Evolutionary conservation across 2,888 invertebrate genomes (phyloP).

Genomic region (Pandemis cinnamomeana): DNA sequence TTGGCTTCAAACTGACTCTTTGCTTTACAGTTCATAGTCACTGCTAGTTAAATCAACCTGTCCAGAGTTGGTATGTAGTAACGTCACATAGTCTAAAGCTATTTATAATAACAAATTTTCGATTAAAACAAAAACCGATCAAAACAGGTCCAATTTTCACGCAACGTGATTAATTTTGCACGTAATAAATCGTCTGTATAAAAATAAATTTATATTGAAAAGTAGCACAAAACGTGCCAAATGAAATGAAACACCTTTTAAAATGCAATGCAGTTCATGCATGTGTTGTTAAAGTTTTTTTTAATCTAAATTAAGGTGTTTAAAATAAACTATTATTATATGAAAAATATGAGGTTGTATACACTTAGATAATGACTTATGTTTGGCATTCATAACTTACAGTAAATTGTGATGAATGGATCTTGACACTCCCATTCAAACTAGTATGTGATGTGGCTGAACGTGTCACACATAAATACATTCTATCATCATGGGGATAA

Average conservation of each 20-base stretch:
- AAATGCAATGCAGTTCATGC: slow-evolving; percentile 81
- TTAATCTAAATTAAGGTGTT: slow-evolving; percentile 74
- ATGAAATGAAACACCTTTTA: slow-evolving; percentile 67
- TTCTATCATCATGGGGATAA: slow-evolving; percentile 34
- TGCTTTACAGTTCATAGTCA: not conserved
- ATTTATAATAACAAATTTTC: slow-evolving; percentile 5
- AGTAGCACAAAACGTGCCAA: slow-evolving; percentile 62
- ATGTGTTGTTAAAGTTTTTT: slow-evolving; percentile 69
- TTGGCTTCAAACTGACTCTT: not conserved
- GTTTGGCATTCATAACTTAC: slow-evolving; percentile 70
- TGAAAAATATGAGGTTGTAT: slow-evolving; percentile 71
- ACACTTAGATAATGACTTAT: slow-evolving; percentile 67
- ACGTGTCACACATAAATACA: slow-evolving; percentile 29
- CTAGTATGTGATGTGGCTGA: slow-evolving; percentile 20
- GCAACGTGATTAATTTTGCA: slow-evolving; percentile 29
- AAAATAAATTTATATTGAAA: slow-evolving; percentile 50
- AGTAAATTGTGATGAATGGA: slow-evolving; percentile 63
- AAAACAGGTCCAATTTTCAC: slow-evolving; percentile 16
- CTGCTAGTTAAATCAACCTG: not conserved
- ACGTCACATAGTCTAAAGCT: not conserved
- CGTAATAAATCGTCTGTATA: slow-evolving; percentile 49
- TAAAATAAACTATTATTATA: slow-evolving; percentile 70
- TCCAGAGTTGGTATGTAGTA: not conserved
- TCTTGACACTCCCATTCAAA: slow-evolving; percentile 29
- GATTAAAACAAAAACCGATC: slow-evolving; percentile 27